Conservation (phyloP, 2,888 invertebrate genomes). For the Ennomos quercinarius region DNA sequence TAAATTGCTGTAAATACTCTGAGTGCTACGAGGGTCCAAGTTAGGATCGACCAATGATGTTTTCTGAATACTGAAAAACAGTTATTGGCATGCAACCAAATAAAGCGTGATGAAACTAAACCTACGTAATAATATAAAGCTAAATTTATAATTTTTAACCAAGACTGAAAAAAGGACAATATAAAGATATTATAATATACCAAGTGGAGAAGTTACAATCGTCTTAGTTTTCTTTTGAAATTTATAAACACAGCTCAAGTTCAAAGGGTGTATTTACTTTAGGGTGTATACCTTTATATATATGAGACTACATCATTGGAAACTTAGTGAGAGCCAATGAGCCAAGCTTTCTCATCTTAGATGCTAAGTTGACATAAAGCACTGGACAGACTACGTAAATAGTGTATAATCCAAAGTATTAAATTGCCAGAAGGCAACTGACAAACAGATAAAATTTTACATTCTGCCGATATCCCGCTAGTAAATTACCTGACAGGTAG, state of each 20-base stretch:
- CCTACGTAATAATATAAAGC: no score
- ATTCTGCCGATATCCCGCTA: constrained; percentile 18
- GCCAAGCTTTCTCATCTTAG: constrained; percentile 4
- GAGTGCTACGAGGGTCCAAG: no score
- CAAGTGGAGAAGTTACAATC: no score
- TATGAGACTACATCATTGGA: constrained; percentile 2
- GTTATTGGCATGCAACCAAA: no score
- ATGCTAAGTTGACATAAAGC: constrained; percentile 2
- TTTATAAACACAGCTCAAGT: neutral
- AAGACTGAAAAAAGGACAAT: no score
- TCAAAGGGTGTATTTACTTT: neutral
- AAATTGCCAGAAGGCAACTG: neutral
- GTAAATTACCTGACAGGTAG: constrained; percentile 20
- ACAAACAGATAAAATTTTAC: constrained; percentile 12
- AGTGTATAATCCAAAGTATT: neutral
- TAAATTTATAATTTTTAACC: no score
- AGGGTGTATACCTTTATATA: neutral
- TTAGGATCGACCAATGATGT: no score
- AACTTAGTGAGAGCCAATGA: neutral
- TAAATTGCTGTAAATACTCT: no score
- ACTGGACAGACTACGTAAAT: neutral
- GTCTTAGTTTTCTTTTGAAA: no score
- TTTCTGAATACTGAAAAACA: no score
- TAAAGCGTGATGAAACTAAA: no score
- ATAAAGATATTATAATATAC: no score